These are phyloP conservation scores for Nasonia oneida DNA, from an alignment of 2,888 invertebrate genomes.

Conservation along the genomic window DNA sequence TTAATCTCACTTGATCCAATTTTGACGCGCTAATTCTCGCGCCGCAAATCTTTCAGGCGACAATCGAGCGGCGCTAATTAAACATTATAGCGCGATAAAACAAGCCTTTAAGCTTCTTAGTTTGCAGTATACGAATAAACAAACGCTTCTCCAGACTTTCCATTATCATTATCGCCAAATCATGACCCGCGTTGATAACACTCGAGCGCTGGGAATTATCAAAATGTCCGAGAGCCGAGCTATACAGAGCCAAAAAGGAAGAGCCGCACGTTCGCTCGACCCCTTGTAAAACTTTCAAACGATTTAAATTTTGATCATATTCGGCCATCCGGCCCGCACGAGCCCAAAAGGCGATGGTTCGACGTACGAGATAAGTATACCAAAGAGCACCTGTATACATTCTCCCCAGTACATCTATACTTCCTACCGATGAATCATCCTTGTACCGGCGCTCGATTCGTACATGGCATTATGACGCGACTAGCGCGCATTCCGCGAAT, in stretches of 20 bases:
- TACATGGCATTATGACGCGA: conserved; percentile 1
- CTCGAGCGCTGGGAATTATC: neutral
- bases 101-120: neutral
- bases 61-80: neutral
- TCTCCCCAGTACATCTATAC: neutral
- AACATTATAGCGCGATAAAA: neutral
- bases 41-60: neutral
- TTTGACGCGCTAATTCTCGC: neutral
- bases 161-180: neutral
- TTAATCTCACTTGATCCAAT: neutral
- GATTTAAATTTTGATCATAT: conserved; percentile 12
- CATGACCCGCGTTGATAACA: neutral
- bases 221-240: neutral
- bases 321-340: neutral
- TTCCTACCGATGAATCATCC: conserved; percentile 55
- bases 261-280: neutral
- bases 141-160: neutral
- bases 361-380: conserved; percentile 13
- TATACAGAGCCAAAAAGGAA: neutral
- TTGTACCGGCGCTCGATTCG: conserved; percentile 16
- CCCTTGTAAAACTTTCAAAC: neutral
- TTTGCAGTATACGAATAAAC: neutral
- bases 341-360: neutral
- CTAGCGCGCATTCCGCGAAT: conserved; percentile 28
- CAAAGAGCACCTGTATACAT: conserved; percentile 38